Base-by-base conservation (phyloP, 2,888 invertebrate species). In the Drosophila melanosoma region DNA sequence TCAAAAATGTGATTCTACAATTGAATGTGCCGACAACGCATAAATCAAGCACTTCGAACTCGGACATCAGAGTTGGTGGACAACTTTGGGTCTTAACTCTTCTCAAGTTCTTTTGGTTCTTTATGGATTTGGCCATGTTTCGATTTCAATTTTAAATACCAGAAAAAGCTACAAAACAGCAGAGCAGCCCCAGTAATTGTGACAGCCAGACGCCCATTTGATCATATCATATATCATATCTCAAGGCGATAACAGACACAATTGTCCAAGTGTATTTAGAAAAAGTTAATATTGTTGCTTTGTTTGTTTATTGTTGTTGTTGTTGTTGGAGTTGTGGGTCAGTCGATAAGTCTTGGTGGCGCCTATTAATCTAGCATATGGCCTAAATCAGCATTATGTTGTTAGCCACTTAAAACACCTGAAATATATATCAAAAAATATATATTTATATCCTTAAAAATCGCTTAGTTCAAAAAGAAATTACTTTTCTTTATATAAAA, bases 11-110 rank as follows among this genome's bases (percentile, higher is more conserved):
- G 72, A 72, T 73, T 71, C 74, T 68, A 64, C 70, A 76, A 68
- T 74, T 75, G 69, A 80, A 77, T 68, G 33, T 77, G 71, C 71
- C 80, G 80, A 45, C 80, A 76, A 45, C 69, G 72, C 71, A 77
- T 83, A 87, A 85, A 86, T 83, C 86, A 81, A 85, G 60, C 42
- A 62, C 45, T 78, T 53, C 45, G 23, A 8, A 15, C 45, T 23
- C 23, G 69, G 64, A 76, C 78, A 70, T 78, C 70, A 62, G 67
- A 63, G 64, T 11, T 54, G 36, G 36, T 42, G 20, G 20, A 20
- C 20, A 15, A 10, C 33, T 23, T 3, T 11, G 65, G 48, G 79
- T 66, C 74, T 80, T 80, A 76, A 68, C 69, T 70, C 59, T 71
- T 68, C 42, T 56, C 26, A 60, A 62, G 33, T 40, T 71, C 11